These are phyloP conservation scores for Morone saxatilis DNA, from an alignment of 2,113 vertebrate genomes.

Conservation along the genomic window DNA sequence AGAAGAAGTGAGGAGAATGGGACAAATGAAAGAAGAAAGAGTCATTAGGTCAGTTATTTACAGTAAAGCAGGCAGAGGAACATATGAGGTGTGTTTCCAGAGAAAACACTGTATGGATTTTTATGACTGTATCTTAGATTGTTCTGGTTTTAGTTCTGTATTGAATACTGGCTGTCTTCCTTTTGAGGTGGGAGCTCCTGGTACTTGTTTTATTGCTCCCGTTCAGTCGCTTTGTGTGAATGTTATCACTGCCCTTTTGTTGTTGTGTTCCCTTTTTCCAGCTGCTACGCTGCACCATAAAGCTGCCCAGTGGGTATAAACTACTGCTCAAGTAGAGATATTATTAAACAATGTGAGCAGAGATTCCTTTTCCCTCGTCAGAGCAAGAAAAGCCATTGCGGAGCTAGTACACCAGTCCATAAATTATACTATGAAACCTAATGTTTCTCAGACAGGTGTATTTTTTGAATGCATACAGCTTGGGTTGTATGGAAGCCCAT, in stretches of 20 bases:
- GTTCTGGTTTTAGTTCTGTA: slow-evolving; percentile 8
- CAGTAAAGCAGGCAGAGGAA: not conserved
- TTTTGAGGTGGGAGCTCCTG: slow-evolving; percentile 6
- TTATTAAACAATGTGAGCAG: slow-evolving; percentile 47
- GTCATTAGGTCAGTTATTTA: slow-evolving; percentile 23
- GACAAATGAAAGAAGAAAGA: slow-evolving; percentile 8
- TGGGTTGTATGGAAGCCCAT: not conserved
- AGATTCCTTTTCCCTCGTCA: slow-evolving; percentile 26
- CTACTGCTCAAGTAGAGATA: slow-evolving; percentile 10
- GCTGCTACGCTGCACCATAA: slow-evolving; percentile 43
- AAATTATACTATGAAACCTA: slow-evolving; percentile 8
- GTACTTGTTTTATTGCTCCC: slow-evolving; percentile 48
- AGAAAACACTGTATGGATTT: slow-evolving; percentile 21
- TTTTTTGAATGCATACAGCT: not conserved
- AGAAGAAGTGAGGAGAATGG: slow-evolving; percentile 15
- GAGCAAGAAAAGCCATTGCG: slow-evolving; percentile 3
- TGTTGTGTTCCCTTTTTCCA: slow-evolving; percentile 31
- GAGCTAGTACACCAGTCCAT: slow-evolving; percentile 1
- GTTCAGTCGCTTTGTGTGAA: slow-evolving; percentile 49
- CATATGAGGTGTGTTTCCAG: slow-evolving; percentile 1
- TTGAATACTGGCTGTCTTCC: not conserved
- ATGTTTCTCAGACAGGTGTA: slow-evolving; percentile 6
- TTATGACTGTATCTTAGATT: slow-evolving; percentile 16
- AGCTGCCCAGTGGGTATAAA: slow-evolving; percentile 41
- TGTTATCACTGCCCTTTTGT: slow-evolving; percentile 21